phyloP scores from a whole-genome alignment of 2,888 invertebrate species.

The Hydroisotoma schaefferi region DNA sequence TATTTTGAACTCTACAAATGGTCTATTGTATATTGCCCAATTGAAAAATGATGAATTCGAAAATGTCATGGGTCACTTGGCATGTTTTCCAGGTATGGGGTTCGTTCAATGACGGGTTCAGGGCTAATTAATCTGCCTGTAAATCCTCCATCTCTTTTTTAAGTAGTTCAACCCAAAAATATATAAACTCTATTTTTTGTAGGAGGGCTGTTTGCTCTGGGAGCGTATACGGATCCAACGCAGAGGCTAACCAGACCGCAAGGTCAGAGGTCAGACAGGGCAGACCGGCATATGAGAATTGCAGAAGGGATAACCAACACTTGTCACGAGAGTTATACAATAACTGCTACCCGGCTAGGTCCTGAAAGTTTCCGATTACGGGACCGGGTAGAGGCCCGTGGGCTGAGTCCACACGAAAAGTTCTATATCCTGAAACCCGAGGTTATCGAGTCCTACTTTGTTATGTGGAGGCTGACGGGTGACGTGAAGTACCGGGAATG shows the following conservation, averaged over 20 bases:
- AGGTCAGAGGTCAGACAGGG: slow-evolving; percentile 18
- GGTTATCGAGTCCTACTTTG: slow-evolving; percentile 93
- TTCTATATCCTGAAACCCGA: slow-evolving; percentile 96
- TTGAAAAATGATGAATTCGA: slow-evolving; percentile 87
- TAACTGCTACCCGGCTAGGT: slow-evolving; percentile 55
- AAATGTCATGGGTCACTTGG: slow-evolving; percentile 97
- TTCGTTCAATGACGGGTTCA: no score
- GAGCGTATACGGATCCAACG: slow-evolving; percentile 74
- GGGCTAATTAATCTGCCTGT: no score
- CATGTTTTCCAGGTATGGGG: slow-evolving; percentile 87
- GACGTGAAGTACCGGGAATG: slow-evolving; percentile 95
- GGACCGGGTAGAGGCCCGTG: slow-evolving; percentile 84
- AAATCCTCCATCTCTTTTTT: neutral
- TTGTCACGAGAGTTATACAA: slow-evolving; percentile 90
- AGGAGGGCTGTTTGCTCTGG: slow-evolving; percentile 61
- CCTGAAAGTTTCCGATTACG: slow-evolving; percentile 95
- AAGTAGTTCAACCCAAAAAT: neutral
- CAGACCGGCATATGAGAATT: slow-evolving; percentile 78
- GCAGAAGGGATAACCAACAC: slow-evolving; percentile 89
- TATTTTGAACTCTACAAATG: slow-evolving; percentile 64
- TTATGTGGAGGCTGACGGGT: slow-evolving; percentile 93
- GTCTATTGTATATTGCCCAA: slow-evolving; percentile 87
- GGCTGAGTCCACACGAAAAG: slow-evolving; percentile 85
- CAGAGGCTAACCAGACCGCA: slow-evolving; percentile 52
- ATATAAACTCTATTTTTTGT: slow-evolving; percentile 2